Evolutionary conservation across 2,797 vertebrate genomes (phyloP).

Genomic region (Carduelis carduelis): DNA sequence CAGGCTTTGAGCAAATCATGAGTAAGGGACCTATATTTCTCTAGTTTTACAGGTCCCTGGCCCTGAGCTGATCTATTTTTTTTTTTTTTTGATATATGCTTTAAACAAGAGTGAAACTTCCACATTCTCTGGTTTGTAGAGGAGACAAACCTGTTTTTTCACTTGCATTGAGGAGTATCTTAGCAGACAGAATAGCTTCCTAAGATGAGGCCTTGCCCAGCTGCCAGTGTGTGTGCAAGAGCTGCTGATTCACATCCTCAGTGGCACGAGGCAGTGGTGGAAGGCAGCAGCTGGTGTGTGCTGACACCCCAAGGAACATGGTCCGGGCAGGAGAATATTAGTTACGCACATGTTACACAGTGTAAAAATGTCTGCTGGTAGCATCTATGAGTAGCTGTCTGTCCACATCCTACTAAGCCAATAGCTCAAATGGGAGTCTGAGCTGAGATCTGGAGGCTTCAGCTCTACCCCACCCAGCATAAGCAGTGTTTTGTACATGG

Average conservation of each 20-base stretch:
- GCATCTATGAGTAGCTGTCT: neutral
- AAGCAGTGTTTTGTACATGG: neutral
- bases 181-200: neutral
- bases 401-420: neutral
- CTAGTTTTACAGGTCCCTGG: neutral
- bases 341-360: neutral
- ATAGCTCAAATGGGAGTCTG: neutral
- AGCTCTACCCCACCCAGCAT: neutral
- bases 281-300: neutral
- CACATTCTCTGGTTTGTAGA: neutral
- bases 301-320: rapidly evolving
- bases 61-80: neutral
- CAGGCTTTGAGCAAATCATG: neutral
- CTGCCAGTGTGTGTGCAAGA: neutral
- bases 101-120: neutral
- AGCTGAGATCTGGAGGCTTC: neutral
- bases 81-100: neutral
- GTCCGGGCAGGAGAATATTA: neutral
- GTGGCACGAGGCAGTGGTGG: rapidly evolving
- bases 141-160: neutral
- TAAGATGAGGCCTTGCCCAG: neutral
- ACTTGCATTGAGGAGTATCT: neutral
- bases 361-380: neutral
- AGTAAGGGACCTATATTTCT: neutral
- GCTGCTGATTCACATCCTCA: neutral